Conservation (phyloP, 2,888 invertebrate genomes). For the Nudaria mundana region DNA sequence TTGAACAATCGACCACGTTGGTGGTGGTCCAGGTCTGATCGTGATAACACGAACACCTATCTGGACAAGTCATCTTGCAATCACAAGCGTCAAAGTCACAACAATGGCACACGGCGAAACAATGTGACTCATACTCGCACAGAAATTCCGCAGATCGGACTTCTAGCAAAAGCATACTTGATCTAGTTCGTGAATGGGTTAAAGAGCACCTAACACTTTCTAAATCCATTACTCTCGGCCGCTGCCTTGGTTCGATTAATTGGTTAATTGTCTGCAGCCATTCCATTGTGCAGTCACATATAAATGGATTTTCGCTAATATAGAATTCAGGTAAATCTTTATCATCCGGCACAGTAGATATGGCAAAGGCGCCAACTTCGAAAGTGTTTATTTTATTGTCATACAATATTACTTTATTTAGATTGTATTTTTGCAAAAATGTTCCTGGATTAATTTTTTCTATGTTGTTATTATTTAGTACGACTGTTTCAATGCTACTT, state of each 20-base stretch:
- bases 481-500: constrained; percentile 86
- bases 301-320: constrained; percentile 90
- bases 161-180: constrained; percentile 83
- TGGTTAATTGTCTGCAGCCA: constrained; percentile 91
- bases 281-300: constrained; percentile 93
- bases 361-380: constrained; percentile 86
- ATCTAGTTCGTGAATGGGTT: constrained; percentile 84
- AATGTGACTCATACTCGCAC: constrained; percentile 90
- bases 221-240: constrained; percentile 90
- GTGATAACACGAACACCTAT: constrained; percentile 92
- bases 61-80: constrained; percentile 94
- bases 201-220: constrained; percentile 89
- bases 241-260: constrained; percentile 85
- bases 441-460: constrained; percentile 86
- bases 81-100: constrained; percentile 95
- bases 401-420: constrained; percentile 89
- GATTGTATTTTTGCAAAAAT: constrained; percentile 85
- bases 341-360: constrained; percentile 84
- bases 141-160: constrained; percentile 89
- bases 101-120: constrained; percentile 93
- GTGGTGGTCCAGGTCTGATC: constrained; percentile 90
- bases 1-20: constrained; percentile 92
- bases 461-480: constrained; percentile 88
- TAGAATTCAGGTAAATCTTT: constrained; percentile 89
- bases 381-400: constrained; percentile 87